Base-by-base conservation (phyloP, 2,113 vertebrate species). In the Ophthalmolycus amberensis region DNA sequence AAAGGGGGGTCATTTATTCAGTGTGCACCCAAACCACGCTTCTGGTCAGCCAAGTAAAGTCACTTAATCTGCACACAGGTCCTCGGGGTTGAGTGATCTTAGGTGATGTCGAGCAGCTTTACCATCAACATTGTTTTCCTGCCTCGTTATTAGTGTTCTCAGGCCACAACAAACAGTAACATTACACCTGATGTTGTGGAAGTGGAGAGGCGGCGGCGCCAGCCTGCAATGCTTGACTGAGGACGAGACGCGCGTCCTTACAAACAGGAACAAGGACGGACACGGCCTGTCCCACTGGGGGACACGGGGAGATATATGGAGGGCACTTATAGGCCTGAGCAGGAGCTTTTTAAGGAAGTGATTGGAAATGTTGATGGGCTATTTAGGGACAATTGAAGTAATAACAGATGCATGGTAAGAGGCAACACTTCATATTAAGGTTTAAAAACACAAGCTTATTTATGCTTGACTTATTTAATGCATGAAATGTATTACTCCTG, bases 161-260 rank as follows among this genome's bases (percentile, higher is more conserved):
- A 89, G 93, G 92, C 91, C 92, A 94, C 94, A 95, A 96, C 95
- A 95, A 94, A 89, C 88, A 94, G 96, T 94, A 96, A 96, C 93
- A 82, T 86, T 95, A 96, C 95, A 96, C 96, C 95, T 92, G 85
- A 95, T 94, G 93, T 94, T 93, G 95, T 92, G 90, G 95, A 93
- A 91, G 93, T 92, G 72, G 79, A 91, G 95, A 90, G 91, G 94
- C 92, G 44, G 90, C 91, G 96, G 96, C 95, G 96, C 96, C 96
- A 72, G 82, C 50, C 90, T 72, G 93, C 89, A 85, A 96, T 89
- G 96, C 96, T 94, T 95, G 95, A 94, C 94, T 96, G 95, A 87
- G 91, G 93, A 81, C 65, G 83, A 88, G 88, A 75, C 85, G 72
- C 82, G 82, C 87, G 58, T 85, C 76, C 79, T 63, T 71, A 10